Base-by-base conservation (phyloP, 1,140 invertebrate genomes). In the Lasioglossum albipes region DNA sequence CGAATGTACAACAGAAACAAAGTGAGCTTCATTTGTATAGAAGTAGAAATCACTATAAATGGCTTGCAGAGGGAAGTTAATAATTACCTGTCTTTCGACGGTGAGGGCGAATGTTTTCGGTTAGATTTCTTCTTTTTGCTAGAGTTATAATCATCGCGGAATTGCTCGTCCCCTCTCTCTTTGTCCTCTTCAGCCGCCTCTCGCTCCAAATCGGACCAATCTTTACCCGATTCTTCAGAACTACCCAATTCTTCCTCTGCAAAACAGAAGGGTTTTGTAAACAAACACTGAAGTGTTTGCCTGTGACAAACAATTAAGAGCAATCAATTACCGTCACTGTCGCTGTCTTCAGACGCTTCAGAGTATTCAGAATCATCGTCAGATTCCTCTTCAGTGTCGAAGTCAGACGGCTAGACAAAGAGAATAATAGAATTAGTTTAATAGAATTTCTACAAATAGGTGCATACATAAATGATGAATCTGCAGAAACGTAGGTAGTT, bases 221-320 rank as follows among this genome's bases (percentile, higher is more conserved):
- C 98, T 94, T 99, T 99, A 42, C 98, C 98, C 81, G 97, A 98
- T 94, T 99, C 98, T 93, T 99, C 98, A 88, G 97, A 97, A 61
- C 95, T 96, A n/a, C 96, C 97, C 52, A 97, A 88, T 84, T 95
- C 95, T 85, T 95, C 90, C 70, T 85, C 90, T 89, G 61, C 61
- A 83, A 84, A 65, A 42, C 7, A 2, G 57, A 72, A 18, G 27
- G 20, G 7, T 59, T 62, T 68, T 73, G 64, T 64, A 49, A 70
- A 41, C 20, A 27, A 73, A 59, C 76, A 2, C 3, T 36, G n/a
- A n/a, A 4, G 18, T 7, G 12, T 16, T 10, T 41, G 22, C 27
- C 18, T 42, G 7, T 42, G 0, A 27, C 65, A 45, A 67, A 59
- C 74, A 31, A 27, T 70, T 52, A 42, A 64, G 42, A 41, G 64